These are phyloP conservation scores for Toxotes lorentzi DNA, from an alignment of 2,797 vertebrate species.

Conservation along the genomic window DNA sequence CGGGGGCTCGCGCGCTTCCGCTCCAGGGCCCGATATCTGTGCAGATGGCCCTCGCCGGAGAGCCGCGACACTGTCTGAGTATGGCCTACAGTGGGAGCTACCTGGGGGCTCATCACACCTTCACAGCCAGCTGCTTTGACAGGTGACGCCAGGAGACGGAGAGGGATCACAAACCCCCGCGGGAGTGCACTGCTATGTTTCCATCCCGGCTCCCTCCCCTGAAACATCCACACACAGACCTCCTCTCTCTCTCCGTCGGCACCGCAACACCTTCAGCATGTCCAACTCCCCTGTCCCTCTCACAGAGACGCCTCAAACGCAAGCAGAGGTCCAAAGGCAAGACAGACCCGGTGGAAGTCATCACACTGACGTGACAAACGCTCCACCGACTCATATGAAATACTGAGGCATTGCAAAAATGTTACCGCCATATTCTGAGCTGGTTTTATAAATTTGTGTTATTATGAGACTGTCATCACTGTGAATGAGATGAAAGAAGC, in stretches of 20 bases:
- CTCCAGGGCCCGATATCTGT: conserved; percentile 84
- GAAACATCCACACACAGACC: conserved; percentile 76
- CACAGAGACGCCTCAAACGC: conserved; percentile 83
- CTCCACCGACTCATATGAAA: conserved; percentile 42
- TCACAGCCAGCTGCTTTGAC: conserved; percentile 88
- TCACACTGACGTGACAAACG: conserved; percentile 83
- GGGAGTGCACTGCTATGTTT: conserved; percentile 60
- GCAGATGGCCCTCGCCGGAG: conserved; percentile 86
- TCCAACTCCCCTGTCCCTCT: conserved; percentile 48
- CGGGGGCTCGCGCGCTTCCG: conserved; percentile 77
- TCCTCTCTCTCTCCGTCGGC: conserved; percentile 81
- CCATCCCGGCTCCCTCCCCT: conserved; percentile 62
- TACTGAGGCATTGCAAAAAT: conserved; percentile 40
- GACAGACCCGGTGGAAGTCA: conserved; percentile 82
- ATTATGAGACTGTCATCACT: conserved; percentile 77
- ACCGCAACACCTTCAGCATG: conserved; percentile 56
- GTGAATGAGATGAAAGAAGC: conserved; percentile 81
- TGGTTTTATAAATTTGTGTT: conserved; percentile 60
- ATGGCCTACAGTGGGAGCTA: conserved; percentile 86
- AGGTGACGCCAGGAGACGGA: conserved; percentile 88
- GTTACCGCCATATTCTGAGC: conserved; percentile 48
- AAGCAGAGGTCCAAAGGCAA: conserved; percentile 81
- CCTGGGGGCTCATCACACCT: conserved; percentile 84
- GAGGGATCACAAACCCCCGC: conserved; percentile 70
- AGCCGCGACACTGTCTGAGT: conserved; percentile 87